phyloP scores from a whole-genome alignment of 2,113 vertebrate genomes.

The Nipponia nippon region DNA sequence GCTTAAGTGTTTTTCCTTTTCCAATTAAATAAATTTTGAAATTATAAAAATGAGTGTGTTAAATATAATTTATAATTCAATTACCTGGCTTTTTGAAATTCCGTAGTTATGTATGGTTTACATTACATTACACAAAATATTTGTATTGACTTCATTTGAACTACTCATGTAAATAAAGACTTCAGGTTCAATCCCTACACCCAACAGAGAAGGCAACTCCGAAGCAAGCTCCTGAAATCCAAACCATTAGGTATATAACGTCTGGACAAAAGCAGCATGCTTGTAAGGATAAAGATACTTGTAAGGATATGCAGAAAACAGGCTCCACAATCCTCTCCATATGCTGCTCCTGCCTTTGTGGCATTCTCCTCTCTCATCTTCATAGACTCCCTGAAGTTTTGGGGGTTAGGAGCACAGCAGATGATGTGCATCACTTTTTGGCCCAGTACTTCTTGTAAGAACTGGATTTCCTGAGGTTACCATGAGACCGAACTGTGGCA shows the following conservation, averaged over 20 bases:
- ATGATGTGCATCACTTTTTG: not conserved
- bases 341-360: not conserved
- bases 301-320: not conserved
- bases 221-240: not conserved
- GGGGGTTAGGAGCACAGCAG: not conserved
- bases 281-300: not conserved
- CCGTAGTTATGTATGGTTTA: not conserved
- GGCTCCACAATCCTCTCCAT: not conserved
- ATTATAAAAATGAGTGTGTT: not conserved
- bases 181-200: not conserved
- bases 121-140: not conserved
- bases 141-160: not conserved
- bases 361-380: not conserved
- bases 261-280: not conserved
- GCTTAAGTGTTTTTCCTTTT: not conserved
- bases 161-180: not conserved
- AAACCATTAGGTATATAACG: not conserved
- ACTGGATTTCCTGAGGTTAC: not conserved
- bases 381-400: not conserved
- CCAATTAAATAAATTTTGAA: not conserved
- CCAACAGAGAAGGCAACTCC: not conserved
- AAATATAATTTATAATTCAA: constrained; percentile 43
- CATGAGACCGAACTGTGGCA: not conserved
- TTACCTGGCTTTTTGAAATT: constrained; percentile 40
- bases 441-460: not conserved